A percentile compares a stretch with the other conserved stretches of the same genome.
These are phyloP conservation scores for Lacerta viridis DNA, from an alignment of 2,797 vertebrate species.

Conservation along the genomic window DNA sequence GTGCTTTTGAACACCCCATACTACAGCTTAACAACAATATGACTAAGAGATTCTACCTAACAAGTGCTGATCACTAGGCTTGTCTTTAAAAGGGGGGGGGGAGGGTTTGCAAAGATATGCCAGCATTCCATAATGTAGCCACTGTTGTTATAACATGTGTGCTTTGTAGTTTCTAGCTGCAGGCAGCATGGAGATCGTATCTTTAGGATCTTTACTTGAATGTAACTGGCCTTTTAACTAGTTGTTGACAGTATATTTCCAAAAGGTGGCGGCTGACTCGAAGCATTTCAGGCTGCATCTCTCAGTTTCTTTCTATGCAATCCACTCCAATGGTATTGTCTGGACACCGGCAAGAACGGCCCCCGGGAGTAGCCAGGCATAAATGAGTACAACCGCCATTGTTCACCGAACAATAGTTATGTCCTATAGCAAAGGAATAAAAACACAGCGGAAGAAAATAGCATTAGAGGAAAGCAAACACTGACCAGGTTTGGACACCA, in stretches of 20 bases:
- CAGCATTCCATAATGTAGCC: constrained; percentile 37
- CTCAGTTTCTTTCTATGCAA: constrained; percentile 87
- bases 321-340: constrained; percentile 85
- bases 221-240: constrained; percentile 43
- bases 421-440: constrained; percentile 80
- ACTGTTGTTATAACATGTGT: background rate
- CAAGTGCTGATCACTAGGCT: constrained; percentile 15
- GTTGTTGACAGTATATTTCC: constrained; percentile 60
- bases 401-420: constrained; percentile 93
- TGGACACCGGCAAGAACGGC: constrained; percentile 92
- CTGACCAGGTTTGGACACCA: background rate
- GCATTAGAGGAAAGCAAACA: background rate
- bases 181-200: constrained; percentile 55
- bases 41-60: constrained; percentile 17
- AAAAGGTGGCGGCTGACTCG: constrained; percentile 47
- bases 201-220: constrained; percentile 47
- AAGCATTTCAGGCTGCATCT: constrained; percentile 57
- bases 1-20: background rate
- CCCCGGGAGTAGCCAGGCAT: constrained; percentile 90
- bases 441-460: background rate
- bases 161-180: constrained; percentile 25
- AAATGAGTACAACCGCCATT: constrained; percentile 94
- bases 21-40: constrained; percentile 15
- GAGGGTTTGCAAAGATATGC: constrained; percentile 25
- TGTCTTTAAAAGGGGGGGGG: constrained; percentile 16